Evolutionary conservation across 2,797 vertebrate species (phyloP).

Genomic region (Tangara arthus): DNA sequence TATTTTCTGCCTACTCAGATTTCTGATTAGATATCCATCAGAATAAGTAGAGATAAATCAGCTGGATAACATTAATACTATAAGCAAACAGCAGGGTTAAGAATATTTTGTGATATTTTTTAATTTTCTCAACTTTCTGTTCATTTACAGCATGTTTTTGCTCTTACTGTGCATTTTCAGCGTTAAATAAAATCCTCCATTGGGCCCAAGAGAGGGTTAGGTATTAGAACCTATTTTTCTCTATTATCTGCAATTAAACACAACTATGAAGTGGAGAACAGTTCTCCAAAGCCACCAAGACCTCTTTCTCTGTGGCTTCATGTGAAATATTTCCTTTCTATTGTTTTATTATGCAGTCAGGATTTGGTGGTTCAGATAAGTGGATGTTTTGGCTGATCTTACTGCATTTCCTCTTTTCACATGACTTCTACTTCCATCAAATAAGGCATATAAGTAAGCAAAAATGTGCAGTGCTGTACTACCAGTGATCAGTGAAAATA

Average conservation of each 20-base stretch:
- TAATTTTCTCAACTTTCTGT: background rate
- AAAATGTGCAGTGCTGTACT: background rate
- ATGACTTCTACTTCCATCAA: background rate
- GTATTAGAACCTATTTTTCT: background rate
- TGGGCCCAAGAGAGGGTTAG: background rate
- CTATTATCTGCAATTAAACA: background rate
- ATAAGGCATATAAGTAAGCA: background rate
- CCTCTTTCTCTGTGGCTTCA: background rate
- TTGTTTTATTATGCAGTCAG: background rate
- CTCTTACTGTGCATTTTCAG: background rate
- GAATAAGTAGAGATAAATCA: background rate
- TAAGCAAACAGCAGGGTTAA: background rate
- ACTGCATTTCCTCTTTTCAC: background rate
- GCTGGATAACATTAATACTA: background rate
- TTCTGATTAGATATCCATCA: background rate
- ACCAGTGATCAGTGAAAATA: background rate
- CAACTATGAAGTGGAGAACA: background rate
- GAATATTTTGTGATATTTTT: background rate
- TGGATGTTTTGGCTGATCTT: background rate
- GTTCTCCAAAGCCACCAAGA: background rate
- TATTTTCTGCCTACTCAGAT: constrained; percentile 23
- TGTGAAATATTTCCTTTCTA: background rate
- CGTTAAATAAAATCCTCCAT: background rate
- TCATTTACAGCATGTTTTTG: background rate
- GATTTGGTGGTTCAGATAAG: background rate